Evolutionary conservation across 1,140 invertebrate genomes (phyloP), one percentile per base, ranked within the genome.

Genomic region (Trialeurodes vaporariorum): DNA sequence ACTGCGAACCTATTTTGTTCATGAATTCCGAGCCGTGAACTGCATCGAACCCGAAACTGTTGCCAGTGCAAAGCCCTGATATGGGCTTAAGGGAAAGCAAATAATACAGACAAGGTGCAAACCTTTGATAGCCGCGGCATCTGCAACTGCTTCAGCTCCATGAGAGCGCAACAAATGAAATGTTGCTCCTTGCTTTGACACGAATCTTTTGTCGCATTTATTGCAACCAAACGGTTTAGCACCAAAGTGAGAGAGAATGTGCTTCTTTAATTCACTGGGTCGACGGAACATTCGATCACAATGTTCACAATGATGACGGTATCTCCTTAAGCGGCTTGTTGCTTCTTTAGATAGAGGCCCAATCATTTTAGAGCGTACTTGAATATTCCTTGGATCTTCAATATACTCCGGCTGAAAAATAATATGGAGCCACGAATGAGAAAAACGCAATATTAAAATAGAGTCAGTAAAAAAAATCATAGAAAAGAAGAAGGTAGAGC

Each of bases 181-280:
- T 9, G n/a, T 27, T 13, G 25, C n/a, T 5, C 63, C 63, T 25
- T 64, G 25, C 21, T 34, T 25, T 27, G 25, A 27, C 5, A n/a
- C 34, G 25, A 64, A 25, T 25, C 25, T 64, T 34, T 25, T 64
- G 25, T 64, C 2, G 34, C 63, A 64, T 25, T 22, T 27, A 5
- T 12, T 21, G 21, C 63, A 64, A n/a, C 21, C n/a, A 34, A 27
- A 27, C 9, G 63, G 63, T n/a, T 64, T 64, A 13, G 21, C 21
- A n/a, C 25, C 63, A 2, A 25, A 2, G 24, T 64, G 63, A 25
- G 21, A 23, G n/a, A 25, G n/a, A 2, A 64, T n/a, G 25, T 64
- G 63, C n/a, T 64, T 64, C 25, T 64, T 64, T 2, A 64, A 25
- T 26, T 64, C 63, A 12, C 63, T 34, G 1, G 63, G 63, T 5